Percentiles rank a stretch among this genome's conserved stretches.
Evolutionary conservation across 2,113 vertebrate genomes (phyloP).

Genomic region (Mesoclemmys tuberculata): DNA sequence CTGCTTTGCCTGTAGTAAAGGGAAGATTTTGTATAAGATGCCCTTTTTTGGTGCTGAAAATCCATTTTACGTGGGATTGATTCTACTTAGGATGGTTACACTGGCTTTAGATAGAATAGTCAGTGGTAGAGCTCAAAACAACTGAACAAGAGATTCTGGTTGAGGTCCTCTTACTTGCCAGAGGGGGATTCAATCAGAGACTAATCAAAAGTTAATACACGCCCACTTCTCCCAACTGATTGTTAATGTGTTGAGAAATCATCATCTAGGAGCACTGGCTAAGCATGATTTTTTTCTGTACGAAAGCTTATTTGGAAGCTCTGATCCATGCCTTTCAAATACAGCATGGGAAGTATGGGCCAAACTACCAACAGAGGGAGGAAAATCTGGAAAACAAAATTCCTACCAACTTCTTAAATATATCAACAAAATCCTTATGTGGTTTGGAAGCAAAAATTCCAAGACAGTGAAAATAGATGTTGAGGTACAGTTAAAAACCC

Average conservation of each 20-base stretch:
- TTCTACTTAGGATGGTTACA: background rate
- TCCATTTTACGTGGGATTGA: background rate
- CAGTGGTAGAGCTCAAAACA: slow-evolving; percentile 20
- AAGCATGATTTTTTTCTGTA: slow-evolving; percentile 38
- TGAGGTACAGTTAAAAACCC: background rate
- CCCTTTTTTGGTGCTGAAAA: background rate
- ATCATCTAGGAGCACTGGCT: slow-evolving; percentile 52
- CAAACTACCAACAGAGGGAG: background rate
- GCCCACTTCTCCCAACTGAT: background rate
- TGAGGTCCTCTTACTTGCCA: slow-evolving; percentile 64
- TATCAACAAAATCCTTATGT: background rate
- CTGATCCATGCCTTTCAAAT: background rate
- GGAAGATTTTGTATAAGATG: background rate
- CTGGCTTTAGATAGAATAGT: background rate
- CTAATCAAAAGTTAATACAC: slow-evolving; percentile 75
- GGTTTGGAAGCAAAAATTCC: background rate
- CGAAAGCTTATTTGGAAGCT: background rate
- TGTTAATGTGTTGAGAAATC: slow-evolving; percentile 66
- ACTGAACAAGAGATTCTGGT: slow-evolving; percentile 62
- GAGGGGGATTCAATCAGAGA: slow-evolving; percentile 65
- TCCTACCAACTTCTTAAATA: background rate
- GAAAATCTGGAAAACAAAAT: background rate
- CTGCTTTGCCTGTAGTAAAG: background rate
- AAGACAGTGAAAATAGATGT: background rate
- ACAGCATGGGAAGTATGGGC: background rate